Evolutionary conservation across 1,140 invertebrate species (phyloP).

Genomic region (Tetranychus urticae): DNA sequence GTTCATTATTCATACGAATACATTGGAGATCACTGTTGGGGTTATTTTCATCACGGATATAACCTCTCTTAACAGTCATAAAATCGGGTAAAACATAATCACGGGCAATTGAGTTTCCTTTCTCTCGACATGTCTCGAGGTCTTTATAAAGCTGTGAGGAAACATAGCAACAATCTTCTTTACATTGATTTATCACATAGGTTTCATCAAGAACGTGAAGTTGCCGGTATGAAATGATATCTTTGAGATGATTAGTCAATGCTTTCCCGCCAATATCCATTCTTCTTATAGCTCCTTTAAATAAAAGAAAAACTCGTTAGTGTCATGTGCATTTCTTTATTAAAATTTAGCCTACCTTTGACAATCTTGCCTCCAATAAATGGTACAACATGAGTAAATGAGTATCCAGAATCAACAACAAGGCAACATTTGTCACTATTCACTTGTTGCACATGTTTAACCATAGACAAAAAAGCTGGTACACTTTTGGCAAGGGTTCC

Average conservation of each 20-base stretch:
- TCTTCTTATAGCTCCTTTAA: slow-evolving; percentile 34
- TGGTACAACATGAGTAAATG: slow-evolving; percentile 81
- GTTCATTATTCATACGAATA: slow-evolving; percentile 65
- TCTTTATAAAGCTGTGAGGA: slow-evolving; percentile 60
- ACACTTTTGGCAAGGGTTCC: slow-evolving; percentile 56
- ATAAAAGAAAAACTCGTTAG: not conserved
- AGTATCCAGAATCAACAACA: slow-evolving; percentile 78
- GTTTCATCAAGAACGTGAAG: slow-evolving; percentile 98
- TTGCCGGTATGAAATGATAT: slow-evolving; percentile 82
- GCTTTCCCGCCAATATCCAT: slow-evolving; percentile 92
- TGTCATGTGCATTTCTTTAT: not conserved
- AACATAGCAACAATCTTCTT: slow-evolving; percentile 92
- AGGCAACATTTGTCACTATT: slow-evolving; percentile 36
- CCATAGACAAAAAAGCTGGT: slow-evolving; percentile 3
- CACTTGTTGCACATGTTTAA: not conserved
- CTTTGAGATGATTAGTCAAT: slow-evolving; percentile 92
- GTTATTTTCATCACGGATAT: slow-evolving; percentile 29
- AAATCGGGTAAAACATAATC: slow-evolving; percentile 94
- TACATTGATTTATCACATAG: slow-evolving; percentile 92
- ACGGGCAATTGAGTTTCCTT: slow-evolving; percentile 38
- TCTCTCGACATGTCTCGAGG: slow-evolving; percentile 43
- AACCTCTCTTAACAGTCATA: slow-evolving; percentile 55
- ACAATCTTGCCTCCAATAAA: slow-evolving; percentile 72
- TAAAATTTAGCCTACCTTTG: slow-evolving; percentile 24
- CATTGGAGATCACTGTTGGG: slow-evolving; percentile 30